Conservation (phyloP, 2,113 vertebrate species). For the Phodopus roborovskii region DNA sequence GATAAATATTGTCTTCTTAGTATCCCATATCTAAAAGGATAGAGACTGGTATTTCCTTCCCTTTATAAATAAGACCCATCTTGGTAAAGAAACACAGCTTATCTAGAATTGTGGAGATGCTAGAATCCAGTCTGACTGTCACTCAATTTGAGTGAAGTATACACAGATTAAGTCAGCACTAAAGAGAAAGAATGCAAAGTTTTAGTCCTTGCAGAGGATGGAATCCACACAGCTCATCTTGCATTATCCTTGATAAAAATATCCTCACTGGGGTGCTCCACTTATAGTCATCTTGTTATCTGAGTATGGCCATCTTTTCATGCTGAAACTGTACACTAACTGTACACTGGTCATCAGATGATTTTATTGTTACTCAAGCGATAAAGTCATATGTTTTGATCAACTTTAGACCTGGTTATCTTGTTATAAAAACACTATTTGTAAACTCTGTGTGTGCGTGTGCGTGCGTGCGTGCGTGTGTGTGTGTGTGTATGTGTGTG, state of each 20-base stretch:
- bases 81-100: neutral
- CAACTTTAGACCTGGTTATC: neutral
- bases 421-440: neutral
- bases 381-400: constrained; percentile 24
- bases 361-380: constrained; percentile 32
- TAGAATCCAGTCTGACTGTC: neutral
- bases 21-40: neutral
- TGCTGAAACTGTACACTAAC: neutral
- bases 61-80: neutral
- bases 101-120: neutral
- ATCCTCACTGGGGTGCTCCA: neutral
- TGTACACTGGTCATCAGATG: neutral
- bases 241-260: neutral
- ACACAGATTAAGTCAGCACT: neutral
- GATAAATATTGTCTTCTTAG: neutral
- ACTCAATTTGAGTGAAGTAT: constrained; percentile 5
- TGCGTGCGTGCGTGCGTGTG: too few species aligned
- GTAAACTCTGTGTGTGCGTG: neutral
- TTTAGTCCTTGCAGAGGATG: neutral
- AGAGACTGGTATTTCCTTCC: neutral
- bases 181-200: neutral
- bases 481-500: neutral
- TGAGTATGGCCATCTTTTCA: neutral
- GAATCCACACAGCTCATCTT: neutral
- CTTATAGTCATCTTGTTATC: neutral